A percentile compares a stretch with the other conserved stretches of the same genome.
These are phyloP conservation scores for Eunapius fragilis DNA, from an alignment of 37 sponge, comb jelly and placozoan genomes.

Conservation along the genomic window DNA sequence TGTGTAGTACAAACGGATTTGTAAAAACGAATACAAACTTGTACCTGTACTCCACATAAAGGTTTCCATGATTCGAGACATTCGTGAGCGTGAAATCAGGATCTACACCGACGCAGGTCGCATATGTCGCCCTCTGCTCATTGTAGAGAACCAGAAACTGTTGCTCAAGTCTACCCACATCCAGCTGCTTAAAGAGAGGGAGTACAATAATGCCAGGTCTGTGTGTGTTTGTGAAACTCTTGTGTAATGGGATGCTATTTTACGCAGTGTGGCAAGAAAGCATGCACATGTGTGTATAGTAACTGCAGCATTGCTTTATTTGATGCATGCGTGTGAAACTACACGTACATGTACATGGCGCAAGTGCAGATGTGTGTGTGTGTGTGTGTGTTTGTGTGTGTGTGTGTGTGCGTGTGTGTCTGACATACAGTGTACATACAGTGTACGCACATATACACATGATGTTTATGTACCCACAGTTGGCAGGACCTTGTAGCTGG, in stretches of 20 bases:
- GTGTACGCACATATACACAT: neutral
- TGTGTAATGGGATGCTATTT: too few species aligned
- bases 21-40: too few species aligned
- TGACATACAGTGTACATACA: too few species aligned
- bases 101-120: slow-evolving; percentile 99
- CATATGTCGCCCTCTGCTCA: slow-evolving; percentile 96
- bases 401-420: slow-evolving; percentile 11
- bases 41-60: too few species aligned
- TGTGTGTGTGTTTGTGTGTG: neutral
- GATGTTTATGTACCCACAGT: too few species aligned
- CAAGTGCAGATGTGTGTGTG: neutral
- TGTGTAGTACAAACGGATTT: neutral
- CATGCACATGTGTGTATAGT: neutral
- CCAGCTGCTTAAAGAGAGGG: slow-evolving; percentile 94
- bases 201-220: slow-evolving; percentile 92
- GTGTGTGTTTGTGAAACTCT: slow-evolving; percentile 6
- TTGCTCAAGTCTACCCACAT: slow-evolving; percentile 94
- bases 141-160: slow-evolving; percentile 99
- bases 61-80: slow-evolving; percentile 97
- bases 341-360: neutral
- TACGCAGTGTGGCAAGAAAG: too few species aligned
- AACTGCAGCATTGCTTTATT: neutral
- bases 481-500: slow-evolving; percentile 98
- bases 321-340: neutral
- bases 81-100: slow-evolving; percentile 95